These are phyloP conservation scores for Sarotherodon lohbergeri DNA, from an alignment of 2,113 vertebrate genomes.

Conservation along the genomic window DNA sequence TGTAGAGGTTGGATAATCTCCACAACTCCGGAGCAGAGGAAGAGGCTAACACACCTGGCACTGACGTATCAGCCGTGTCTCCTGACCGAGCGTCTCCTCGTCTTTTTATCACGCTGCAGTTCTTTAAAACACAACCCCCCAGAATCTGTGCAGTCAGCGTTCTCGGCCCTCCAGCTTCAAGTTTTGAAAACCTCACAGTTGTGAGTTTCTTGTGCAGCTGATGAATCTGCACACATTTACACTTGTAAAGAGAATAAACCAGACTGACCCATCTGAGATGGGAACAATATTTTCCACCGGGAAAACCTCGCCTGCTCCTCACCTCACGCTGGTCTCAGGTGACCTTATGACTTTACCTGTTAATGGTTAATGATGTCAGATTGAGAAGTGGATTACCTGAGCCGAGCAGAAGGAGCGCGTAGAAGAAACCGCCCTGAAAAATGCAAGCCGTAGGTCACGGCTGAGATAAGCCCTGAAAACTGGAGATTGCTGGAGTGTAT, in stretches of 20 bases:
- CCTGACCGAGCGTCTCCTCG: neutral
- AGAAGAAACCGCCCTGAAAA: neutral
- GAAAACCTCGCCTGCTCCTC: neutral
- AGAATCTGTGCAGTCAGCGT: neutral
- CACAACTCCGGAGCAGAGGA: neutral
- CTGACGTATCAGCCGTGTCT: neutral
- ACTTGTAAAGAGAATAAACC: neutral
- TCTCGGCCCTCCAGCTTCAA: neutral
- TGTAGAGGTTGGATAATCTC: neutral
- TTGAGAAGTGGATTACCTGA: neutral
- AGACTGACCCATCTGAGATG: neutral
- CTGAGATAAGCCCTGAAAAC: constrained; percentile 40
- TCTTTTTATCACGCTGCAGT: neutral
- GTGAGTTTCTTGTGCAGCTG: neutral
- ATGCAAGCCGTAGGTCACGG: constrained; percentile 15
- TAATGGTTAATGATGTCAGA: neutral
- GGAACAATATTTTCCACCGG: neutral
- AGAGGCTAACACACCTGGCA: neutral
- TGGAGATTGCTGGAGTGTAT: constrained; percentile 5
- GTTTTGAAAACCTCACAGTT: neutral
- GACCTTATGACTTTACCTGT: neutral
- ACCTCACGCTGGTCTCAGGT: neutral
- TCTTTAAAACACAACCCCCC: neutral
- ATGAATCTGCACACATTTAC: neutral
- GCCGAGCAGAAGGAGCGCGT: neutral